These are phyloP conservation scores for Phymastichus coffea DNA, from an alignment of 1,140 invertebrate genomes.

Conservation along the genomic window DNA sequence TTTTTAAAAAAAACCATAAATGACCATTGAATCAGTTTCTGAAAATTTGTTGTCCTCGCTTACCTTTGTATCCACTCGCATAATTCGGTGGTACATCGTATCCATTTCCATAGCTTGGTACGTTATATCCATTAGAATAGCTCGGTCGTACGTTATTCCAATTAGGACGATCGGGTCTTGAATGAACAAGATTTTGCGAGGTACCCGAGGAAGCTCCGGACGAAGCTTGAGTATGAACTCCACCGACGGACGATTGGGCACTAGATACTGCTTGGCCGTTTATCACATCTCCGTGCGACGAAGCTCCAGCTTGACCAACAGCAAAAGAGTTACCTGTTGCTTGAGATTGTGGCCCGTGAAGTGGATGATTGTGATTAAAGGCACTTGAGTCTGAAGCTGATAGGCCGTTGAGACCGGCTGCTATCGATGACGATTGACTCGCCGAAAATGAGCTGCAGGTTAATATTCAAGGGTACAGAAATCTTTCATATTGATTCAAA, in stretches of 20 bases:
- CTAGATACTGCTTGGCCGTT: constrained; percentile 43
- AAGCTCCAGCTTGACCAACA: constrained; percentile 42
- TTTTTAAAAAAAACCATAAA: neutral
- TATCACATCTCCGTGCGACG: constrained; percentile 39
- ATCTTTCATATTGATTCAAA: neutral
- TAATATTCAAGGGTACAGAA: neutral
- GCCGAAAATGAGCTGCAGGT: constrained; percentile 37
- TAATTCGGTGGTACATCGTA: too few relatives aligned
- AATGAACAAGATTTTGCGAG: neutral
- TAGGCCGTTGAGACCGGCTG: constrained; percentile 41
- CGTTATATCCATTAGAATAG: too few relatives aligned
- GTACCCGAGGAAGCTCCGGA: constrained; percentile 33
- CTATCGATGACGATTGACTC: constrained; percentile 45
- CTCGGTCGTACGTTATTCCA: neutral
- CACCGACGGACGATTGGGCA: constrained; percentile 43
- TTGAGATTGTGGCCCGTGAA: constrained; percentile 33
- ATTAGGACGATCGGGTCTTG: neutral
- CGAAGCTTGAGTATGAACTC: constrained; percentile 34
- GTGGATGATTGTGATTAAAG: constrained; percentile 35
- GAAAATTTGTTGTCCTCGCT: neutral
- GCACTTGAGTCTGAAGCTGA: constrained; percentile 38
- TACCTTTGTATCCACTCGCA: constrained; percentile 1
- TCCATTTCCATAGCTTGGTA: neutral
- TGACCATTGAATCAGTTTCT: neutral
- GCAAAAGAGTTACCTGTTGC: constrained; percentile 40